Conservation (phyloP, 2,797 vertebrate species). For the Kryptopterus vitreolus region DNA sequence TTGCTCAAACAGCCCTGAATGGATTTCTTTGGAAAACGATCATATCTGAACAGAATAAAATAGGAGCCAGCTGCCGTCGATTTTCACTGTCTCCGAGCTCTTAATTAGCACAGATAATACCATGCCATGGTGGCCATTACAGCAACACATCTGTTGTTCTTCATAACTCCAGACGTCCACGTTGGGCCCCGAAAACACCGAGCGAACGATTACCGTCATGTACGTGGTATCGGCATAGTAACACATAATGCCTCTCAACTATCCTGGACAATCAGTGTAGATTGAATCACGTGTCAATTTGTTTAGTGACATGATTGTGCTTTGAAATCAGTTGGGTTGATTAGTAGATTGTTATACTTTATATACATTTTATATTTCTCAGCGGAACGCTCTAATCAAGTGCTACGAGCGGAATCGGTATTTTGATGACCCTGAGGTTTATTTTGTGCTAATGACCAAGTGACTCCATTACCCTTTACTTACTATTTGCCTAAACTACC, state of each 20-base stretch:
- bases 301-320: slow-evolving; percentile 4
- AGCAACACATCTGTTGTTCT: slow-evolving; percentile 36
- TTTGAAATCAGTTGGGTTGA: background rate
- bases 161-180: slow-evolving; percentile 32
- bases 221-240: slow-evolving; percentile 23
- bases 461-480: background rate
- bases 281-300: slow-evolving; percentile 24
- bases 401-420: background rate
- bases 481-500: slow-evolving; percentile 1
- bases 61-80: slow-evolving; percentile 32
- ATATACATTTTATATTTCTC: background rate
- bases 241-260: slow-evolving; percentile 30
- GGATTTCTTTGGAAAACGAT: slow-evolving; percentile 20
- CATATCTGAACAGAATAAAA: slow-evolving; percentile 18
- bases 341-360: slow-evolving; percentile 1
- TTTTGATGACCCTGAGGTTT: background rate
- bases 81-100: slow-evolving; percentile 17
- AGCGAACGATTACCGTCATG: slow-evolving; percentile 31
- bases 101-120: slow-evolving; percentile 36
- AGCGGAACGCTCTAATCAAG: background rate
- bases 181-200: slow-evolving; percentile 13
- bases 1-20: slow-evolving; percentile 15
- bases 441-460: slow-evolving; percentile 8
- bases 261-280: slow-evolving; percentile 18
- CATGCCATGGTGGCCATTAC: slow-evolving; percentile 27